Evolutionary conservation across 2,888 invertebrate genomes (phyloP).

Genomic region (Urechis unicinctus): DNA sequence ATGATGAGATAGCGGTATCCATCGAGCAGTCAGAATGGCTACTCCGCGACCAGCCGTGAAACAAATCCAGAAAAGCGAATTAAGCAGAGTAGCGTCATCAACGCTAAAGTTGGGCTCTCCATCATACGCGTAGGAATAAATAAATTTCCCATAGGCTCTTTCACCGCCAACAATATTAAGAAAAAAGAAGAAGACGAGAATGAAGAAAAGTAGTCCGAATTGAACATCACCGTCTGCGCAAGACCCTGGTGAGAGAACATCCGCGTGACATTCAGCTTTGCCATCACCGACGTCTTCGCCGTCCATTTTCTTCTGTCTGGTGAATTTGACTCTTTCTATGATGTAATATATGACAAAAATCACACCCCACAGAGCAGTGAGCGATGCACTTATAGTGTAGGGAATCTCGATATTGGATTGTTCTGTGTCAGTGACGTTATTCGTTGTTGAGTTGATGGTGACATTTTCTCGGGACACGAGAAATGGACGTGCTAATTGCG

Average conservation of each 20-base stretch:
- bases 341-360: constrained; percentile 23
- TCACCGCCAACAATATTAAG: constrained; percentile 27
- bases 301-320: background rate
- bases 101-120: constrained; percentile 22
- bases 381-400: constrained; percentile 21
- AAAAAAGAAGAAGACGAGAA: constrained; percentile 25
- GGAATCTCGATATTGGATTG: constrained; percentile 28
- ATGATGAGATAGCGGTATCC: constrained; percentile 24
- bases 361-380: constrained; percentile 14
- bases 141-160: constrained; percentile 27
- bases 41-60: constrained; percentile 25
- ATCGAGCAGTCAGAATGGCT: constrained; percentile 25
- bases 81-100: constrained; percentile 24
- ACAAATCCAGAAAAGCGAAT: constrained; percentile 29
- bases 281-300: background rate
- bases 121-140: constrained; percentile 28
- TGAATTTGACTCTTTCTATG: background rate
- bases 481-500: constrained; percentile 28
- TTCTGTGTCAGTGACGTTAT: too few species aligned
- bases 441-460: background rate
- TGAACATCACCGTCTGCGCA: constrained; percentile 23
- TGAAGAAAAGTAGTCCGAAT: constrained; percentile 23
- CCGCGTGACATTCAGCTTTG: background rate
- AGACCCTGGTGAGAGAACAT: constrained; percentile 10
- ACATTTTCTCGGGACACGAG: constrained; percentile 21